A percentile compares a stretch with the other conserved stretches of the same genome.
phyloP scores from a whole-genome alignment of 1,140 invertebrate genomes.

The Aphaenogaster ashmeadi region DNA sequence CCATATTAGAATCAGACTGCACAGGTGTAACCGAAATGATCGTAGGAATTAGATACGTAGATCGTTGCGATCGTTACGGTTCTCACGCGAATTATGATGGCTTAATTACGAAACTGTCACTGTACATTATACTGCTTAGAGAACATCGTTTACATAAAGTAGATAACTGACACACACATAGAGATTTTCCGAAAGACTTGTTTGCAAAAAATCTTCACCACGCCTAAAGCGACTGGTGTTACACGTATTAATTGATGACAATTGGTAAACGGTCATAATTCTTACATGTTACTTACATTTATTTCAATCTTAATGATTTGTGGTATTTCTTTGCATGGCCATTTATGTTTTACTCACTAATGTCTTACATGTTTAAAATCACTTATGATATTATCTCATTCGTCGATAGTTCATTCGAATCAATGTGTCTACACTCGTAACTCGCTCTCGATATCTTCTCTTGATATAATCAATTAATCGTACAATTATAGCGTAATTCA shows the following conservation, averaged over 20 bases:
- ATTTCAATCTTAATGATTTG: slow-evolving; percentile 40
- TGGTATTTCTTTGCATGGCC: slow-evolving; percentile 18
- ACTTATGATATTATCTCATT: slow-evolving; percentile 53
- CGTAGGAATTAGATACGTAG: slow-evolving; percentile 11
- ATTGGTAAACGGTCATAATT: slow-evolving; percentile 64
- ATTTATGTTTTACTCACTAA: slow-evolving; percentile 5
- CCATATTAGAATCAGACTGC: slow-evolving; percentile 56
- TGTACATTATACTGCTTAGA: slow-evolving; percentile 49
- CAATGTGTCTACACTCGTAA: not conserved
- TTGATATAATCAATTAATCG: not conserved
- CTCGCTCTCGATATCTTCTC: slow-evolving; percentile 35
- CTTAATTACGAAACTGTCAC: slow-evolving; percentile 40
- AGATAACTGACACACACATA: slow-evolving; percentile 76
- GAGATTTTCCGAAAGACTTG: slow-evolving; percentile 76
- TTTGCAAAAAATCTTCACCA: slow-evolving; percentile 72
- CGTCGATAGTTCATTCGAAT: slow-evolving; percentile 27
- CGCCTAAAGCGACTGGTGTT: slow-evolving; percentile 75
- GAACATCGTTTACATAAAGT: slow-evolving; percentile 66
- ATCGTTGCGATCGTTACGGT: slow-evolving; percentile 12
- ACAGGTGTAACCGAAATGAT: slow-evolving; percentile 59
- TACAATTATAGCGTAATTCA: slow-evolving; percentile 33
- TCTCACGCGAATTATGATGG: slow-evolving; percentile 2
- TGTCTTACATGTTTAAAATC: slow-evolving; percentile 8
- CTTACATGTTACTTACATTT: slow-evolving; percentile 44
- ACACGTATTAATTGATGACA: slow-evolving; percentile 71